These are phyloP conservation scores for Squalus acanthias DNA, from an alignment of 2,797 vertebrate species.

Conservation along the genomic window DNA sequence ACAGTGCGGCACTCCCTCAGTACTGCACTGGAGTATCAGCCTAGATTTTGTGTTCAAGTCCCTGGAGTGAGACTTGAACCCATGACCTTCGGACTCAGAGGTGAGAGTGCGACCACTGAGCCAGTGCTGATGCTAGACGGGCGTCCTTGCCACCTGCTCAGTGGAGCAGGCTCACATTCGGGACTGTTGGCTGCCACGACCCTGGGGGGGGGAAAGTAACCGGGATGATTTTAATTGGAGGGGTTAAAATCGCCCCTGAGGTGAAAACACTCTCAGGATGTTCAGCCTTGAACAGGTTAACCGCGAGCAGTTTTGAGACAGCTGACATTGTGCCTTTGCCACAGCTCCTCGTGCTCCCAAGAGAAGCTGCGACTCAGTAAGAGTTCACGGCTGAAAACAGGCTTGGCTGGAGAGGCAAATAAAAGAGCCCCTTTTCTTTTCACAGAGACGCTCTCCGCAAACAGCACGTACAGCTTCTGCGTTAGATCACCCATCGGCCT, in stretches of 20 bases:
- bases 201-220: no score
- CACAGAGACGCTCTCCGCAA: slow-evolving; percentile 16
- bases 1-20: neutral
- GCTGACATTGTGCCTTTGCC: neutral
- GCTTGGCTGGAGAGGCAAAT: slow-evolving; percentile 22
- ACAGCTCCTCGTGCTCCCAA: neutral
- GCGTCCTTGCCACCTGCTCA: neutral
- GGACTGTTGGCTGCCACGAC: neutral
- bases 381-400: neutral
- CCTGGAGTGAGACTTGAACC: neutral
- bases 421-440: slow-evolving; percentile 30
- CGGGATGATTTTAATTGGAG: neutral
- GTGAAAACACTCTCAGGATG: neutral
- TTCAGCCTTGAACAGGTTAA: slow-evolving; percentile 14
- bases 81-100: neutral
- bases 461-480: slow-evolving; percentile 12
- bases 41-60: neutral
- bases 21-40: neutral
- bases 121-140: neutral
- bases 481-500: slow-evolving; percentile 24
- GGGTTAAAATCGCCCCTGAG: neutral
- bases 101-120: no score
- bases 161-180: neutral
- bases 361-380: neutral
- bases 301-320: neutral